Conservation (phyloP, 2,113 vertebrate species). For the Sapajus apella region DNA sequence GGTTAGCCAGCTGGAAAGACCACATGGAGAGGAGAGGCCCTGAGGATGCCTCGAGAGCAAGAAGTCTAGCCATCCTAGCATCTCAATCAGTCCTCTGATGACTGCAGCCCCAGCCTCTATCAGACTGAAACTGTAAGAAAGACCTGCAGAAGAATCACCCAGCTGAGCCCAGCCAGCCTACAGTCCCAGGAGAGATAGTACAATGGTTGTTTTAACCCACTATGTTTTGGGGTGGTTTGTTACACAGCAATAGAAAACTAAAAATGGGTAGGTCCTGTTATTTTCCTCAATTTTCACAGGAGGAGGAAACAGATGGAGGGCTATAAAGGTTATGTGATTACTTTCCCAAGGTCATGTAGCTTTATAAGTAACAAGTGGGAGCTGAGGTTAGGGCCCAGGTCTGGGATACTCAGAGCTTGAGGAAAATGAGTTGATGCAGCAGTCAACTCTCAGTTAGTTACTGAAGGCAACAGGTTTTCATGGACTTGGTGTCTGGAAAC, state of each 20-base stretch:
- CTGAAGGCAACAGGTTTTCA: background rate
- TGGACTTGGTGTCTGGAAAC: background rate
- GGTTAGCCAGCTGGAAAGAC: background rate
- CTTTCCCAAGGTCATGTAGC: background rate
- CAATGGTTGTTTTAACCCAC: background rate
- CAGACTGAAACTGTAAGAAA: too few species aligned
- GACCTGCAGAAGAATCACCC: background rate
- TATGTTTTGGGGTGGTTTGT: background rate
- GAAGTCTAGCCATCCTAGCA: background rate
- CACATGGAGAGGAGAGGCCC: fast-evolving
- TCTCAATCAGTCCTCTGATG: background rate
- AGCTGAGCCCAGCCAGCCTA: background rate
- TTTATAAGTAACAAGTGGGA: background rate
- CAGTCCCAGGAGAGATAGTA: background rate
- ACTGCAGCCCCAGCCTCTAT: background rate
- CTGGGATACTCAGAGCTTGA: background rate
- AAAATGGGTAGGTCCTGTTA: background rate
- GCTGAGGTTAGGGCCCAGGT: background rate
- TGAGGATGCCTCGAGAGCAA: background rate
- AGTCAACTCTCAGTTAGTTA: background rate
- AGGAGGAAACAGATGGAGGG: background rate
- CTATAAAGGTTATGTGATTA: background rate
- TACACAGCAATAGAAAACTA: background rate
- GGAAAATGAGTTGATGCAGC: background rate
- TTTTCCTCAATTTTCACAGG: background rate